Evolutionary conservation across 2,888 invertebrate genomes (phyloP).

Genomic region (Bellardia bayeri): DNA sequence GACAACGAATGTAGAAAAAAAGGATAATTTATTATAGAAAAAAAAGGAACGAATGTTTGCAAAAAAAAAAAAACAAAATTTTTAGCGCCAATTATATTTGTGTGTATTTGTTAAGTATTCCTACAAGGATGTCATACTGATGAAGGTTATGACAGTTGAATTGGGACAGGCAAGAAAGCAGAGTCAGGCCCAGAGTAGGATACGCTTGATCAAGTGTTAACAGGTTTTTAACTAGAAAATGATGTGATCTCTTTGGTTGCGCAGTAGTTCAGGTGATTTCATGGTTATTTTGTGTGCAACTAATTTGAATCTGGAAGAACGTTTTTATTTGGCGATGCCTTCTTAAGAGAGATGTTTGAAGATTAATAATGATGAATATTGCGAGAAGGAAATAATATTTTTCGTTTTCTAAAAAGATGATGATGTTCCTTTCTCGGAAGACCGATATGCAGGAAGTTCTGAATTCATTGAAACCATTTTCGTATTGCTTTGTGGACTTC

Average conservation of each 20-base stretch:
- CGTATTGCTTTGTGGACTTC: background rate
- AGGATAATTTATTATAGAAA: constrained; percentile 34
- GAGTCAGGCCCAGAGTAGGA: constrained; percentile 1
- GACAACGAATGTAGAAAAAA: constrained; percentile 19
- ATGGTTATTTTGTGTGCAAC: constrained; percentile 50
- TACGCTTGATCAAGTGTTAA: constrained; percentile 52
- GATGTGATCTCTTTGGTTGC: constrained; percentile 71
- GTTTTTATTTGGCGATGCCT: constrained; percentile 14
- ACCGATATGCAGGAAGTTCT: background rate
- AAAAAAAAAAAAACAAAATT: constrained; percentile 35
- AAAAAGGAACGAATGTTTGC: background rate
- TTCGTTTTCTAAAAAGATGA: background rate
- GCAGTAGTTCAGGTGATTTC: constrained; percentile 69
- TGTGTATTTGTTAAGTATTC: constrained; percentile 17
- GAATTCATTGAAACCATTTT: constrained; percentile 3
- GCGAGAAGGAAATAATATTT: background rate
- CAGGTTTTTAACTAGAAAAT: constrained; percentile 68
- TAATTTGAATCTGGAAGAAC: constrained; percentile 39
- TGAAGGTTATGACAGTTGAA: constrained; percentile 52
- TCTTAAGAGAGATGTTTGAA: background rate
- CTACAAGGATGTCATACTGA: constrained; percentile 35
- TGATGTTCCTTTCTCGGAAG: background rate
- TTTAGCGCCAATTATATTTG: constrained; percentile 66
- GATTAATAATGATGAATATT: constrained; percentile 9
- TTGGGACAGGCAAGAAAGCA: constrained; percentile 3